A percentile compares a stretch with the other conserved stretches of the same genome.
Conservation (phyloP, 2,888 invertebrate genomes). For the Heteromurus nitidus region DNA sequence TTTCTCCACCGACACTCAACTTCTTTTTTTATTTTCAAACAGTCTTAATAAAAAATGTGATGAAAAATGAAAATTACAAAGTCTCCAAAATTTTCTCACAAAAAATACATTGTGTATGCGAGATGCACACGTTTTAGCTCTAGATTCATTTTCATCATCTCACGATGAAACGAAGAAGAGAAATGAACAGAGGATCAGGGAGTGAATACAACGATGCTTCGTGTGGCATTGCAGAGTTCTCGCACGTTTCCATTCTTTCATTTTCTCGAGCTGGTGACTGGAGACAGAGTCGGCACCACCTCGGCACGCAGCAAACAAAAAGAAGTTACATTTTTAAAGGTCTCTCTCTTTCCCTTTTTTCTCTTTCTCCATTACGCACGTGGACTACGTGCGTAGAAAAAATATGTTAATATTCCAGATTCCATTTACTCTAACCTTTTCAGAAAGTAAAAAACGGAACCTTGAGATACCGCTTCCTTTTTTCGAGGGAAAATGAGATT, state of each 20-base stretch:
- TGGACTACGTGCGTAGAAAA: too few relatives aligned
- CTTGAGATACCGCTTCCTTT: background rate
- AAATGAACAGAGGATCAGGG: background rate
- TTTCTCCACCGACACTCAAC: too few relatives aligned
- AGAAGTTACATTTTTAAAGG: background rate
- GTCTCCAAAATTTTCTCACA: background rate
- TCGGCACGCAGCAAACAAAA: background rate
- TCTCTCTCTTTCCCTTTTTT: background rate
- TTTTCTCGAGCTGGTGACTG: slow-evolving; percentile 1
- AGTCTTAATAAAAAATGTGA: background rate
- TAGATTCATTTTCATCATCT: background rate
- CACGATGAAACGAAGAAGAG: background rate
- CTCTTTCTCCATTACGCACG: too few relatives aligned
- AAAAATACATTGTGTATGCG: background rate
- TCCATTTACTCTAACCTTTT: background rate
- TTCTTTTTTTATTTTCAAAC: background rate
- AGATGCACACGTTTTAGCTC: slow-evolving; percentile 1
- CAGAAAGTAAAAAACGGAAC: background rate
- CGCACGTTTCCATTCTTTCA: slow-evolving; percentile 39
- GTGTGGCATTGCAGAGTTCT: slow-evolving; percentile 27
- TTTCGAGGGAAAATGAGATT: background rate
- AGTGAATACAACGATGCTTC: background rate
- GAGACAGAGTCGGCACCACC: slow-evolving; percentile 11
- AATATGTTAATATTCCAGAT: background rate
- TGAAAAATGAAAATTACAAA: background rate